Conservation (phyloP, 2,797 vertebrate genomes). For the Rhabdophis nuchalis region DNA sequence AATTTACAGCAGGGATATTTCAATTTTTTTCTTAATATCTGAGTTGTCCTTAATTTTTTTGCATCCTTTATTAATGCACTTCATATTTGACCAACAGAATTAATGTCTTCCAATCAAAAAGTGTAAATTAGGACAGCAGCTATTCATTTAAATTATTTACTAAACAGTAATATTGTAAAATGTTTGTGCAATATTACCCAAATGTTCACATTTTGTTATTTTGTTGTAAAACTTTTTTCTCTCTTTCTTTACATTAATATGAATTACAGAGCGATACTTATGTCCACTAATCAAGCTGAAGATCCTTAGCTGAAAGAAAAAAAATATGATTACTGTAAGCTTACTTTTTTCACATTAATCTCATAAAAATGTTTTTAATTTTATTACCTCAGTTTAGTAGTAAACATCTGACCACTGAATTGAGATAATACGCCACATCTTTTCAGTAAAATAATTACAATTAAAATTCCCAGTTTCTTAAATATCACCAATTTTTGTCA, state of each 20-base stretch:
- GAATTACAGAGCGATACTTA: constrained; percentile 74
- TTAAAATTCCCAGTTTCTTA: neutral
- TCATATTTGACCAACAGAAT: neutral
- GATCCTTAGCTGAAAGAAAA: constrained; percentile 76
- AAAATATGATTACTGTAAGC: constrained; percentile 3
- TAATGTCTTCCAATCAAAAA: neutral
- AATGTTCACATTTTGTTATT: constrained; percentile 21
- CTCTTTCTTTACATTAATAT: constrained; percentile 77
- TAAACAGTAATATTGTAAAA: neutral
- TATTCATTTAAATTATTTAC: neutral
- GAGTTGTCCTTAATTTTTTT: neutral
- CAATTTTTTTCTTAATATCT: neutral
- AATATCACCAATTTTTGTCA: neutral
- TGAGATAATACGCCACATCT: neutral
- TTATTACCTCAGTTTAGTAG: neutral
- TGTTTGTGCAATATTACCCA: constrained; percentile 48
- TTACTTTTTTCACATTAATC: neutral
- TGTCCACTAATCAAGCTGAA: constrained; percentile 76
- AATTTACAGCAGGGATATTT: neutral
- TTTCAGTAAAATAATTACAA: neutral
- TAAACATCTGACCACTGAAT: neutral
- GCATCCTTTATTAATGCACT: neutral
- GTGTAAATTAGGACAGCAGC: neutral
- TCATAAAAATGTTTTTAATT: neutral
- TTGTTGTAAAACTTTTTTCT: constrained; percentile 69